A percentile compares a stretch with the other conserved stretches of the same genome.
These are phyloP conservation scores for Mnemiopsis leidyi DNA, from an alignment of 37 sponge, comb jelly and placozoan species.

Conservation along the genomic window DNA sequence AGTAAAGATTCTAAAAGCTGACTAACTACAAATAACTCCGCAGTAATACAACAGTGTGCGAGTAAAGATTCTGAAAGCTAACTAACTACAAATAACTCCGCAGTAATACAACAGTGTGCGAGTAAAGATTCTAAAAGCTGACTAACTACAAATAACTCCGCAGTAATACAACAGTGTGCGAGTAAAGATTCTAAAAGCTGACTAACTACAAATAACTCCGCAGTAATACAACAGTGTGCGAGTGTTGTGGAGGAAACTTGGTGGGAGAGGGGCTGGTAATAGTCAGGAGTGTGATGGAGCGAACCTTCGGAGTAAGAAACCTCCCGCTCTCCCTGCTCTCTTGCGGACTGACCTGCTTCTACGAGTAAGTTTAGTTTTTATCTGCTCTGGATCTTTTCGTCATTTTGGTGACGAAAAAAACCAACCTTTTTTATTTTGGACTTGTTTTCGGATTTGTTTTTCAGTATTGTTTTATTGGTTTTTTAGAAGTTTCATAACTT, in stretches of 20 bases:
- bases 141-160: no score
- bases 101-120: no score
- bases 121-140: no score
- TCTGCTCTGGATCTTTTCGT: not conserved
- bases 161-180: no score
- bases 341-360: conserved; percentile 56
- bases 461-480: not conserved
- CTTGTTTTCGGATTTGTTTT: not conserved
- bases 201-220: no score
- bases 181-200: no score
- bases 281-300: conserved; percentile 35
- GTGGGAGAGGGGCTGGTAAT: conserved; percentile 75
- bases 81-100: no score
- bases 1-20: no score
- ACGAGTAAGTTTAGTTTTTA: not conserved
- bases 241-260: conserved; percentile 72
- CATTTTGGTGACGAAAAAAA: not conserved
- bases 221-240: conserved; percentile 68
- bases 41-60: no score
- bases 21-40: no score
- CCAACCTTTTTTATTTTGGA: not conserved
- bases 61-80: no score
- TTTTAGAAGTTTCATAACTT: no score
- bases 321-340: conserved; percentile 41
- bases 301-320: conserved; percentile 57